These are phyloP conservation scores for Nephrotoma appendiculata DNA, from an alignment of 2,888 invertebrate genomes.

Conservation along the genomic window DNA sequence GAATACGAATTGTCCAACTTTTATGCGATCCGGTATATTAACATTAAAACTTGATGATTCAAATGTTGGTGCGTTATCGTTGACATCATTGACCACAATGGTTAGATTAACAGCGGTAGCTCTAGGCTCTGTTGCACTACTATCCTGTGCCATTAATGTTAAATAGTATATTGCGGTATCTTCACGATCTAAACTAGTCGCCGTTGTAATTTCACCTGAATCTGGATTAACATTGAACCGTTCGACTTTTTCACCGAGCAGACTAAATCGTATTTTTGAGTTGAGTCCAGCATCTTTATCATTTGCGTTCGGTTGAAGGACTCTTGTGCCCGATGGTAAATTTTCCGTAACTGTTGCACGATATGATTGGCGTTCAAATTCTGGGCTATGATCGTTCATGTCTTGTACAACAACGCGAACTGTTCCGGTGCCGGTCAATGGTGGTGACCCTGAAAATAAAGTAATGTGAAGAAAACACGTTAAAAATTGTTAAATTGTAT, in stretches of 20 bases:
- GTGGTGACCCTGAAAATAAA: conserved; percentile 63
- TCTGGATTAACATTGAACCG: conserved; percentile 65
- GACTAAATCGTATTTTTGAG: conserved; percentile 71
- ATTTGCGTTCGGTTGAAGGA: conserved; percentile 61
- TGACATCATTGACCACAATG: conserved; percentile 63
- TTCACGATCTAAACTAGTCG: conserved; percentile 62
- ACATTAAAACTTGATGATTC: conserved; percentile 59
- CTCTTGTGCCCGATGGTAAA: conserved; percentile 57
- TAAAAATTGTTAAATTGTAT: not conserved
- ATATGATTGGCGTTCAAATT: conserved; percentile 71
- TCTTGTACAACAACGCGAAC: conserved; percentile 84
- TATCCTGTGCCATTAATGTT: conserved; percentile 77
- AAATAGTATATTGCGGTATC: conserved; percentile 61
- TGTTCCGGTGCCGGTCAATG: conserved; percentile 82
- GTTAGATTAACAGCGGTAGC: conserved; percentile 74
- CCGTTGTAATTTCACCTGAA: conserved; percentile 65
- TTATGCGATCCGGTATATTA: conserved; percentile 68
- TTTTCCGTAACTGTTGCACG: conserved; percentile 71
- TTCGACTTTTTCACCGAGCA: conserved; percentile 68
- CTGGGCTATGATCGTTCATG: conserved; percentile 85
- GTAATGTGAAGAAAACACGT: conserved; percentile 3
- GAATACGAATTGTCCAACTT: conserved; percentile 72
- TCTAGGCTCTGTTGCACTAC: conserved; percentile 69
- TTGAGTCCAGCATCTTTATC: conserved; percentile 76
- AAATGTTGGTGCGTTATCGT: conserved; percentile 74